These are phyloP conservation scores for Pogonus chalceus DNA, from an alignment of 1,140 invertebrate species.

Conservation along the genomic window DNA sequence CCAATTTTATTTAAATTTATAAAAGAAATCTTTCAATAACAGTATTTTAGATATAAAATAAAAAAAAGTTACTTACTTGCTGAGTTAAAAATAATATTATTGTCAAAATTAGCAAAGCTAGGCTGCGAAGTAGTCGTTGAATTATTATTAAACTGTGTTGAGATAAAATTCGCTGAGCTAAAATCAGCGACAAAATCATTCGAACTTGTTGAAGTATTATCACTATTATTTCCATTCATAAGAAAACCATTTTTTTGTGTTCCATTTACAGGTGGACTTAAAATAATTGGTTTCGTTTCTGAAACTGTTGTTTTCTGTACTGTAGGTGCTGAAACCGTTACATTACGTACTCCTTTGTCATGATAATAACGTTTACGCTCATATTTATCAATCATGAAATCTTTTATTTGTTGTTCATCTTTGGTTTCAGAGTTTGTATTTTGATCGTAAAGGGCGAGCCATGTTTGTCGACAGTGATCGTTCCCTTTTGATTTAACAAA, in stretches of 20 bases:
- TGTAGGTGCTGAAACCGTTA: constrained; percentile 8
- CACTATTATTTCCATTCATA: background rate
- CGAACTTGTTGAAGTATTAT: constrained; percentile 14
- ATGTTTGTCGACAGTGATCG: constrained; percentile 83
- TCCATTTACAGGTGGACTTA: background rate
- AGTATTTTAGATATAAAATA: too few species aligned
- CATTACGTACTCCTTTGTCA: background rate
- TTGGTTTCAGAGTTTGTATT: constrained; percentile 45
- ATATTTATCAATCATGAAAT: constrained; percentile 89
- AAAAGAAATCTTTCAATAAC: too few species aligned
- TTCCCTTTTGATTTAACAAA: constrained; percentile 84
- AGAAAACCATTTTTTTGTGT: constrained; percentile 1
- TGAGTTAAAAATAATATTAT: constrained; percentile 56
- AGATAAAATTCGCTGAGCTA: constrained; percentile 45
- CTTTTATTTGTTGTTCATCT: constrained; percentile 82
- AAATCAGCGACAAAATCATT: constrained; percentile 53
- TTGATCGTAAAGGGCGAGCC: constrained; percentile 73
- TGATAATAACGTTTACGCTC: constrained; percentile 65
- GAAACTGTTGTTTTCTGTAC: constrained; percentile 22
- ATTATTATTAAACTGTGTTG: constrained; percentile 26
- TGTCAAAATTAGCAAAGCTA: constrained; percentile 62
- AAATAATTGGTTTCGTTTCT: background rate
- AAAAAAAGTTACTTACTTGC: constrained; percentile 37
- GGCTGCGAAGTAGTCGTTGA: constrained; percentile 16
- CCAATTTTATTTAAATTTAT: too few species aligned